Base-by-base conservation (phyloP, 2,797 vertebrate genomes). In the Crax fasciolata region DNA sequence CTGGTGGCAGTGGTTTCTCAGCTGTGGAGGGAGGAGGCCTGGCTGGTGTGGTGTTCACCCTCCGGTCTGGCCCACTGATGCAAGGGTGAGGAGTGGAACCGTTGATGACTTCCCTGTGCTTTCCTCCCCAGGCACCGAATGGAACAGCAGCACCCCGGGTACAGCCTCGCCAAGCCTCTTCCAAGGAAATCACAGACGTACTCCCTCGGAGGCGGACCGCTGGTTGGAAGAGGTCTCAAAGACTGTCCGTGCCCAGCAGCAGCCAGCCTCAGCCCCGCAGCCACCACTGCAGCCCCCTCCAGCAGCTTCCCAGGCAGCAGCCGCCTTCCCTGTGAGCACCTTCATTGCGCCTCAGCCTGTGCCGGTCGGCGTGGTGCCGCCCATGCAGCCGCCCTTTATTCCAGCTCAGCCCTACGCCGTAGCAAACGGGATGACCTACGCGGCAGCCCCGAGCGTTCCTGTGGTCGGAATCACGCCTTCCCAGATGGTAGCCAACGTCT, bases 171-270 rank as follows among this genome's bases (percentile, higher is more conserved):
- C 98, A 18, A 96, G 94, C 57, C 94, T 96, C 46, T 96, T 98
- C 93, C 97, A 97, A 61, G 96, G 98, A 32, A 98, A 98, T 62
- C 99, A 99, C 97, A 98, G 97, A 91, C 99, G 99, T 59, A 99
- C 99, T 3, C 99, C 99, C 3, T 99, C 99, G 1, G 99, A 99
- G 94, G 99, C 99, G 10, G 99, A 99, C 97, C 98, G 99, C 75
- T 99, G 99, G 99, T 97, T 99, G 89, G 99, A 99, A 74, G 99
- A 99, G 96, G 99, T 99, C 51, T 97, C 99, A 79, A 99, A 99
- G 97, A 99, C 98, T 12, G 98, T 99, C 75, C 98, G 99, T 86
- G 98, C 96, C 11, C 98, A 98, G 4, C 99, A 97, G 92, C 98
- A 30, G 81, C 97, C 93, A 46, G 4, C 96, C 57, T 77, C 97